These are phyloP conservation scores for Sinotaia quadrata DNA, from an alignment of 2,888 invertebrate genomes.

Conservation along the genomic window DNA sequence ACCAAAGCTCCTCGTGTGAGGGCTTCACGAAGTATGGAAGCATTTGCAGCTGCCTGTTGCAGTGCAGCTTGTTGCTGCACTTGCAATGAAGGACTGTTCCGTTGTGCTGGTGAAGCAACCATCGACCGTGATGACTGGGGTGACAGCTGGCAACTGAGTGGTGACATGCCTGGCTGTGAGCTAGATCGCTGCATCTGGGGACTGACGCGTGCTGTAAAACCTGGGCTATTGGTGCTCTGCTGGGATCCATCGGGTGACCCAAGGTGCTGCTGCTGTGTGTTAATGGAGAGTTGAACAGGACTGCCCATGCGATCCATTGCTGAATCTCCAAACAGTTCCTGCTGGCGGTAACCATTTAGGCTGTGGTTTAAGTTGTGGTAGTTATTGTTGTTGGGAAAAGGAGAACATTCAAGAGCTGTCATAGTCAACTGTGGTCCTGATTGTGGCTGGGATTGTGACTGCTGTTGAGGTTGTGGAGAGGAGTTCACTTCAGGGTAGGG, in stretches of 20 bases:
- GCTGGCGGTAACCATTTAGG: slow-evolving; percentile 23
- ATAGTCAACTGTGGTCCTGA: slow-evolving; percentile 30
- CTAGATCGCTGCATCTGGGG: slow-evolving; percentile 36
- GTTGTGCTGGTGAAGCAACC: slow-evolving; percentile 32
- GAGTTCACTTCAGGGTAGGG: slow-evolving; percentile 69
- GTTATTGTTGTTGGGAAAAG: slow-evolving; percentile 39
- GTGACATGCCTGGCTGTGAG: slow-evolving; percentile 45
- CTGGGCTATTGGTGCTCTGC: slow-evolving; percentile 48
- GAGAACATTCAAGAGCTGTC: slow-evolving; percentile 45
- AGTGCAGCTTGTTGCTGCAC: slow-evolving; percentile 43
- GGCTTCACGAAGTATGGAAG: slow-evolving; percentile 61
- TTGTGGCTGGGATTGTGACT: not conserved
- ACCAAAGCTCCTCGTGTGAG: slow-evolving; percentile 47
- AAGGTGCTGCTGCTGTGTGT: slow-evolving; percentile 43
- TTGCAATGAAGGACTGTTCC: slow-evolving; percentile 25
- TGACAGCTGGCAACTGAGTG: slow-evolving; percentile 47
- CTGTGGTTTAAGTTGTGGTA: slow-evolving; percentile 40
- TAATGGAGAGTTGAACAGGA: slow-evolving; percentile 22
- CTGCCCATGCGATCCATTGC: slow-evolving; percentile 19
- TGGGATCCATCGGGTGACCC: slow-evolving; percentile 54
- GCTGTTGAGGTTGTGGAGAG: slow-evolving; percentile 20
- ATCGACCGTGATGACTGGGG: slow-evolving; percentile 45
- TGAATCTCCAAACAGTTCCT: slow-evolving; percentile 5
- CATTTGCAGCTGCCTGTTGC: slow-evolving; percentile 54
- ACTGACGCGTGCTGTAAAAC: slow-evolving; percentile 42